phyloP scores from a whole-genome alignment of 2,113 vertebrate species.

The Glareola pratincola region DNA sequence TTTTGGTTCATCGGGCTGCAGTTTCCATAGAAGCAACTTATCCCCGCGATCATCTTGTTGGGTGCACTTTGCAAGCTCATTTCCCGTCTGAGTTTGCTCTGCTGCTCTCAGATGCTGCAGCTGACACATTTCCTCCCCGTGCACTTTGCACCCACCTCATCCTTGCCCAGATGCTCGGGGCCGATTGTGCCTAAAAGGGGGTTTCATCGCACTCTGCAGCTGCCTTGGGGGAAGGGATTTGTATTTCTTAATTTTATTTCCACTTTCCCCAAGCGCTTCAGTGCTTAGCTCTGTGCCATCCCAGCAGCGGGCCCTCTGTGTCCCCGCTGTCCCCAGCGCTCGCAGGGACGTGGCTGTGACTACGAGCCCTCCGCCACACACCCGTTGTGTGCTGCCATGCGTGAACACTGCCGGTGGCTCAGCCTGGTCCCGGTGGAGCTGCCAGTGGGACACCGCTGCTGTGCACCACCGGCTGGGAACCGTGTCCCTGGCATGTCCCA shows the following conservation, averaged over 20 bases:
- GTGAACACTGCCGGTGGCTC: not conserved
- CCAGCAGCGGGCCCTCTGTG: not conserved
- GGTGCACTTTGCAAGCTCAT: slow-evolving; percentile 53
- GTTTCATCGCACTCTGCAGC: slow-evolving; percentile 8
- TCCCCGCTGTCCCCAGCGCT: not conserved
- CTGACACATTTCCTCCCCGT: slow-evolving; percentile 63
- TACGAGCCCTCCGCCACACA: not conserved
- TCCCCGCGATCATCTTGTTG: slow-evolving; percentile 41
- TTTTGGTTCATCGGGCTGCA: slow-evolving; percentile 42
- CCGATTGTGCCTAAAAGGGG: slow-evolving; percentile 16
- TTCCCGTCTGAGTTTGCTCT: slow-evolving; percentile 39
- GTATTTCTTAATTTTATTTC: not conserved
- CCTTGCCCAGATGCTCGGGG: not conserved
- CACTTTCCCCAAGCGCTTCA: not conserved
- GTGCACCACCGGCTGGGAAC: not conserved
- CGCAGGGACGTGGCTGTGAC: not conserved
- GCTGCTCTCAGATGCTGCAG: slow-evolving; percentile 57
- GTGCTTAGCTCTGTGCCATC: not conserved
- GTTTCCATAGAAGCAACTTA: slow-evolving; percentile 43
- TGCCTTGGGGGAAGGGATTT: slow-evolving; percentile 8
- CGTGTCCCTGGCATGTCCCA: not conserved
- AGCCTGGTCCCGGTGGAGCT: not conserved
- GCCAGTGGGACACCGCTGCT: not conserved
- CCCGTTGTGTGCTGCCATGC: not conserved
- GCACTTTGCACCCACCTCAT: slow-evolving; percentile 17